These are phyloP conservation scores for Zoanthus gigantus DNA, from an alignment of 92 coral and sea anemone species.

Conservation along the genomic window DNA sequence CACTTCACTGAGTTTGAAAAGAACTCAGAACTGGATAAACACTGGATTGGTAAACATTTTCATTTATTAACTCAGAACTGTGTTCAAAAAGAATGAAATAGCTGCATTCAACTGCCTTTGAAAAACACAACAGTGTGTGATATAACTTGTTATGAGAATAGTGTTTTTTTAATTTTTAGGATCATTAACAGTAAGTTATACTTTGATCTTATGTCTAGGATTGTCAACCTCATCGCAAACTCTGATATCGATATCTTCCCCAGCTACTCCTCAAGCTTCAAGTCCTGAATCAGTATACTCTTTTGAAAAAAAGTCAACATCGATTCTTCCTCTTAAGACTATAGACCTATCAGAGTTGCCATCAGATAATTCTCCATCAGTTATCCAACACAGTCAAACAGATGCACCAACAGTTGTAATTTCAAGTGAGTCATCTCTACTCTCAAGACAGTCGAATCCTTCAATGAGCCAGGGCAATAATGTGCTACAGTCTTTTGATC, in stretches of 20 bases:
- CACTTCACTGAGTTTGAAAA: no score
- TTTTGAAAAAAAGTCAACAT: not conserved
- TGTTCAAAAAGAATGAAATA: no score
- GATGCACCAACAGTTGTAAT: not conserved
- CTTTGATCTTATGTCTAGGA: not conserved
- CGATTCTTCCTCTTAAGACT: not conserved
- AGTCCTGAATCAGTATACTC: slow-evolving; percentile 38
- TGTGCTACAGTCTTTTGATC: slow-evolving; percentile 27
- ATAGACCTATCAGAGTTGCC: not conserved
- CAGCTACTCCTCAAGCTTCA: slow-evolving; percentile 11
- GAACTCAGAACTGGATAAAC: no score
- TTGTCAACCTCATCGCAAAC: not conserved
- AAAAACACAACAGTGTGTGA: no score
- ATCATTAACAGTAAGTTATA: no score
- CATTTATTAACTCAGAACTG: no score
- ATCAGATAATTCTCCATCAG: not conserved
- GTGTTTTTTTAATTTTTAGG: no score
- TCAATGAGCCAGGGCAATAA: not conserved
- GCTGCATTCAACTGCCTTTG: no score
- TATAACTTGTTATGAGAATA: no score
- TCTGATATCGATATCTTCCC: not conserved
- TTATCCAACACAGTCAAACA: not conserved
- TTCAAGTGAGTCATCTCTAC: not conserved
- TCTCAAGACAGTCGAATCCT: not conserved
- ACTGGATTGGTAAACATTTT: no score